Base-by-base conservation (phyloP, 2,888 invertebrate species). In the Nemotelus nigrinus region DNA sequence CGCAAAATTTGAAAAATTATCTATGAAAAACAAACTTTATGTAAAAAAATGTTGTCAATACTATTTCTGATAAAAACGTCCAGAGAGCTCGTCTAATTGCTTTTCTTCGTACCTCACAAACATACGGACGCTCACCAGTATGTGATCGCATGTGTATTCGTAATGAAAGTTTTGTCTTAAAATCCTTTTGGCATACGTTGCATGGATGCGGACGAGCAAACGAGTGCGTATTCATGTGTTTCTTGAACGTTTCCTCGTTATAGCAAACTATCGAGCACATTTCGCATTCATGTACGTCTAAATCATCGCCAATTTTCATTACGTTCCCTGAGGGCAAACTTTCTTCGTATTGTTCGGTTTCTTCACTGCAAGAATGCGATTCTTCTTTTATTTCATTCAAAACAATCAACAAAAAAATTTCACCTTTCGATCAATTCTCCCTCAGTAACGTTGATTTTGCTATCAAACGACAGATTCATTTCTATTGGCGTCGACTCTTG, bases 71-170 rank as follows among this genome's bases (percentile, higher is more conserved):
- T 25, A 25, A 25, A 25, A 25, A 25, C 25, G 25, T 25, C 25
- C 25, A 25, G 25, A 25, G 25, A 25, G 25, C 25, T 25, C 25
- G 25, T 25, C 25, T 25, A 25, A 25, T 25, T 25, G 25, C 25
- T 25, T 25, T 25, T 25, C 25, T 25, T 25, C 77, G 77, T 71
- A 80, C 81, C 72, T 80, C 80, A 74, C 81, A 81, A 41, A 79
- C 79, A 44, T 80, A 81, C 2, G 81, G 81, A 3, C 81, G 74
- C 78, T 81, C 81, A 3, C 80, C 80, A n/a, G 81, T 80, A 53
- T 81, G 81, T 39, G 79, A 78, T 44, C 80, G 67, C 77, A 81
- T 78, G 39, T 81, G 81, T 48, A 81, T 78, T 47, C 76, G 77
- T 6, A 81, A 60, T 3, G 80, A 77, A 4, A 78, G 6, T 45